Base-by-base conservation (phyloP, 2,888 invertebrate species). In the Oegoconia quadripuncta region DNA sequence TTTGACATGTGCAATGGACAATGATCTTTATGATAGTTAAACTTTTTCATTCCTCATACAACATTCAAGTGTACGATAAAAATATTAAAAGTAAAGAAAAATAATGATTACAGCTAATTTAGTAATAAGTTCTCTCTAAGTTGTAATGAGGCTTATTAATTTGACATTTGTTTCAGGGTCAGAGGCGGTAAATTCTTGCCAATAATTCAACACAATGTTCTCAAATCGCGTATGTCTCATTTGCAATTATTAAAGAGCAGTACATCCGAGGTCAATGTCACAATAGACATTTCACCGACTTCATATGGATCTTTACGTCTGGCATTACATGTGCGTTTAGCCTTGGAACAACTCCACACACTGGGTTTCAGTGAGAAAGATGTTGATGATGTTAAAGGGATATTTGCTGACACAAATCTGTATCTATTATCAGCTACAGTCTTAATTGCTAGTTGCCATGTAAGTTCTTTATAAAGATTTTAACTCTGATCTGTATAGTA, bases 391-490 rank as follows among this genome's bases (percentile, higher is more conserved):
- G 93, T 97, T 0, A 98, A 98, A 76, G 95, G 96, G 34, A 95
- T 99, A 55, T 97, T 99, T 79, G 95, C 96, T 0, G 98, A 98
- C 64, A 98, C 98, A 0, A 98, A 98, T 74, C 89, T 98, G 27
- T 97, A 96, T 73, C 89, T 99, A 41, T 81, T 99, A 28, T 93
- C 95, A 52, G 91, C 95, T 37, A 99, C 99, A 1, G 92, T 99
- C 52, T 89, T 95, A 58, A 94, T 99, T 51, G 95, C 97, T 23
- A 94, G 97, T 52, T 89, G 96, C 64, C 99, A 99, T 90, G 97
- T 98, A 86, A 92, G 95, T 89, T 41, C 17, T 22, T 14, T 23
- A 14, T n/a, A 37, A 22, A 15, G 9, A n/a, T 34, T 29, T 26
- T 7, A 25, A 36, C 7, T 20, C 3, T n/a, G n/a, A n/a, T n/a